A percentile compares a stretch with the other conserved stretches of the same genome.
Evolutionary conservation across 2,113 vertebrate genomes (phyloP).

Genomic region (Ageneiosus marmoratus): DNA sequence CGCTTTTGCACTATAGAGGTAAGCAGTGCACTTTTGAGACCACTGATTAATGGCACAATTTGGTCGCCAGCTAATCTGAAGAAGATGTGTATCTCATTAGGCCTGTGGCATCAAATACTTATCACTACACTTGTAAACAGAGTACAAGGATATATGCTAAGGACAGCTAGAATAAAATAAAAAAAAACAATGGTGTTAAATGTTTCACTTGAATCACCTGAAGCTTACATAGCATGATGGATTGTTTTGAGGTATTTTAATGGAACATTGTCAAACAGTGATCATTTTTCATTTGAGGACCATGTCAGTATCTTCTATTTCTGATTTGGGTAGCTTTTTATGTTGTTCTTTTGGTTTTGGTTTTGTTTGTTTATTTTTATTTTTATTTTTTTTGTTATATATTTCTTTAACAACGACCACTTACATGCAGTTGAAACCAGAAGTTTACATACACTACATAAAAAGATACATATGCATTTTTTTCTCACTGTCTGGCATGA

Average conservation of each 20-base stretch:
- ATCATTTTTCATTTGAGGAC: neutral
- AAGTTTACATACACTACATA: no score
- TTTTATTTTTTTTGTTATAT: no score
- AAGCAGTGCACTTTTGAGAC: slow-evolving; percentile 37
- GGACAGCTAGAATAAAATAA: slow-evolving; percentile 5
- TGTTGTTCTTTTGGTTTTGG: neutral
- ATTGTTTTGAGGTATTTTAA: neutral
- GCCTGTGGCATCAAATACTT: slow-evolving; percentile 1
- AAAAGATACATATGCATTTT: no score
- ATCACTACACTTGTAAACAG: slow-evolving; percentile 22
- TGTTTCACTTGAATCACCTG: slow-evolving; percentile 14
- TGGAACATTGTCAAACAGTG: neutral
- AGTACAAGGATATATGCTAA: neutral
- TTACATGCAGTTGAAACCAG: no score
- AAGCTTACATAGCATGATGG: neutral
- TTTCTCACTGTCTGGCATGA: no score
- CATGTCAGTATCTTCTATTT: neutral
- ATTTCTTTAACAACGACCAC: slow-evolving; percentile 9
- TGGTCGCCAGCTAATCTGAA: slow-evolving; percentile 30
- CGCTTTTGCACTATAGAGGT: slow-evolving; percentile 45
- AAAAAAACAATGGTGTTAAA: neutral
- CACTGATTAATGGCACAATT: slow-evolving; percentile 39
- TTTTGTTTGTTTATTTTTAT: no score
- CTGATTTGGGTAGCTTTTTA: neutral
- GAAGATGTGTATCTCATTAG: slow-evolving; percentile 41